Evolutionary conservation across 2,113 vertebrate species (phyloP).

Genomic region (Stegostoma tigrinum): DNA sequence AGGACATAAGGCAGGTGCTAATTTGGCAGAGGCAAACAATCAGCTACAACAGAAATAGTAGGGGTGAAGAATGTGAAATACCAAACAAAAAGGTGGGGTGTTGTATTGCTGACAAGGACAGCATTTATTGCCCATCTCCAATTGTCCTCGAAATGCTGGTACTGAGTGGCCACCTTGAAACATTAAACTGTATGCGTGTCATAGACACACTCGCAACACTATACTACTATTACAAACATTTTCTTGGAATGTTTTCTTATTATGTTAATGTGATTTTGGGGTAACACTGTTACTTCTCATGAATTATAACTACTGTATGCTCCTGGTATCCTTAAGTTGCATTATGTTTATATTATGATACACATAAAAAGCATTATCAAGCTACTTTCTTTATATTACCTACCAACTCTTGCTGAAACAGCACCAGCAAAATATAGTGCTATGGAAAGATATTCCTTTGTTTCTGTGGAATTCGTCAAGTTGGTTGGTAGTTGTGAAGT

Average conservation of each 20-base stretch:
- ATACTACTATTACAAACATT: not conserved
- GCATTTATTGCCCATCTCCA: no score
- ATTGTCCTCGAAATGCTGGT: no score
- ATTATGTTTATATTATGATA: not conserved
- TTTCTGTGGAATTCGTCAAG: not conserved
- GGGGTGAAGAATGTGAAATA: no score
- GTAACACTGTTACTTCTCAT: not conserved
- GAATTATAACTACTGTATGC: not conserved
- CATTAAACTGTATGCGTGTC: no score
- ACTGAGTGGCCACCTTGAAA: no score
- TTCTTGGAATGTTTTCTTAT: not conserved
- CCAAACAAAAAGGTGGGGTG: no score
- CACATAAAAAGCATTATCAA: not conserved
- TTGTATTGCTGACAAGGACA: no score
- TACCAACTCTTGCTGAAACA: not conserved
- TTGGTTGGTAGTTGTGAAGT: not conserved
- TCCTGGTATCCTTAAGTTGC: not conserved
- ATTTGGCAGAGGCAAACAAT: no score
- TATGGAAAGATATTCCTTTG: not conserved
- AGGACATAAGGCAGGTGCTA: no score
- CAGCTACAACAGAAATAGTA: no score
- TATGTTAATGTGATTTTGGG: not conserved
- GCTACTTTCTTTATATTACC: not conserved
- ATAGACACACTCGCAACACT: no score
- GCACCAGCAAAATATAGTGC: conserved; percentile 22